phyloP scores from a whole-genome alignment of 2,113 vertebrate genomes.

The Anthoscopus minutus region DNA sequence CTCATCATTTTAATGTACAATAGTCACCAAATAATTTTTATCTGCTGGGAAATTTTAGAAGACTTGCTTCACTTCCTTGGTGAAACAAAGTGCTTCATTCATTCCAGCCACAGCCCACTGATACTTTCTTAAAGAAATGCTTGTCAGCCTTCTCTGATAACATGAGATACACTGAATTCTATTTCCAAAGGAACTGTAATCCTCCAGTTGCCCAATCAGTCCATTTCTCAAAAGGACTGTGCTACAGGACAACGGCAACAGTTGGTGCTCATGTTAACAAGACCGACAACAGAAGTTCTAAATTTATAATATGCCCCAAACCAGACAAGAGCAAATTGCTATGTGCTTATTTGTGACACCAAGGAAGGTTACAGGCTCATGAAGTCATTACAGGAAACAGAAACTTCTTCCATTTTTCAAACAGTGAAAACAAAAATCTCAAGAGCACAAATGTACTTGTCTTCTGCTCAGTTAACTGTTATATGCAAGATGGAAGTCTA shows the following conservation, averaged over 20 bases:
- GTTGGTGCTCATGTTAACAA: background rate
- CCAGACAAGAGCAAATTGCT: background rate
- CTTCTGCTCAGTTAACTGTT: background rate
- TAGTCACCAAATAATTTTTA: background rate
- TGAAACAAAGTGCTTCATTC: background rate
- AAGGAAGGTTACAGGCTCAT: background rate
- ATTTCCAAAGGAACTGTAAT: background rate
- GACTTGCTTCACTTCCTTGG: background rate
- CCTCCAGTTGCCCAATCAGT: background rate
- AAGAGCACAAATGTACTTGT: background rate
- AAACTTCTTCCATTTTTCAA: background rate
- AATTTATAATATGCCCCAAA: background rate
- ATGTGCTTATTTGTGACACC: background rate
- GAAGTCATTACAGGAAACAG: background rate
- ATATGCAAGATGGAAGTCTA: background rate
- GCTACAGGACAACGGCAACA: background rate
- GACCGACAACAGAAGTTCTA: background rate
- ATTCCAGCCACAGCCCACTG: background rate
- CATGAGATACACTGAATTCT: background rate
- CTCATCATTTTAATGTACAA: background rate
- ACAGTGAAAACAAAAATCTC: background rate
- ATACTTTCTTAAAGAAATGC: background rate
- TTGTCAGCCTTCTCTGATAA: background rate
- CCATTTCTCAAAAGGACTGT: background rate
- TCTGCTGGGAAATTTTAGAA: background rate